Percentiles rank a stretch among this genome's conserved stretches.
These are phyloP conservation scores for Antheraea pernyi DNA, from an alignment of 1,140 invertebrate genomes.

Conservation along the genomic window DNA sequence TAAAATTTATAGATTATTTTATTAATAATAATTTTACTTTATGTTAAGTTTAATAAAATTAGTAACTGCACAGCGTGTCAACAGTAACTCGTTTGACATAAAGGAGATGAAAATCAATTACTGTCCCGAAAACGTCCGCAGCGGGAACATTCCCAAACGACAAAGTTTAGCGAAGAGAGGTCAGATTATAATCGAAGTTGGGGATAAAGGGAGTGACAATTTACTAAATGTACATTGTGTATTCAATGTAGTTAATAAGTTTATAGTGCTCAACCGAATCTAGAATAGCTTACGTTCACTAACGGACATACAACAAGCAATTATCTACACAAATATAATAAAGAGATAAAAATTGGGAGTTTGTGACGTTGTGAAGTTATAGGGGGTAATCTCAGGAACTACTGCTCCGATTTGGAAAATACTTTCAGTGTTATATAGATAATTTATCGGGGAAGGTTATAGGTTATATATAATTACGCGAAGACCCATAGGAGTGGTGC, in stretches of 20 bases:
- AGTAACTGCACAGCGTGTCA: not conserved
- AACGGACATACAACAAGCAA: too few species aligned
- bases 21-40: not conserved
- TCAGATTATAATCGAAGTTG: conserved; percentile 23
- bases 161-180: conserved; percentile 1
- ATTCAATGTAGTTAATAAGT: conserved; percentile 27
- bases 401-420: too few species aligned
- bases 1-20: too few species aligned
- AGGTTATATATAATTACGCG: too few species aligned
- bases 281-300: too few species aligned
- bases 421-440: too few species aligned
- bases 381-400: too few species aligned
- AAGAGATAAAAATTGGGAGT: too few species aligned
- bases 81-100: not conserved
- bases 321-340: too few species aligned
- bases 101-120: conserved; percentile 5
- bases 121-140: not conserved
- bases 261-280: not conserved
- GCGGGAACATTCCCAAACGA: not conserved
- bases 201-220: not conserved
- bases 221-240: conserved; percentile 21
- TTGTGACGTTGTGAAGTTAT: too few species aligned
- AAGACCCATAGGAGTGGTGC: too few species aligned
- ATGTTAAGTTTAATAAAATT: not conserved
- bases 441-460: too few species aligned